phyloP scores from a whole-genome alignment of 2,113 vertebrate species.

The Ctenodactylus gundi region DNA sequence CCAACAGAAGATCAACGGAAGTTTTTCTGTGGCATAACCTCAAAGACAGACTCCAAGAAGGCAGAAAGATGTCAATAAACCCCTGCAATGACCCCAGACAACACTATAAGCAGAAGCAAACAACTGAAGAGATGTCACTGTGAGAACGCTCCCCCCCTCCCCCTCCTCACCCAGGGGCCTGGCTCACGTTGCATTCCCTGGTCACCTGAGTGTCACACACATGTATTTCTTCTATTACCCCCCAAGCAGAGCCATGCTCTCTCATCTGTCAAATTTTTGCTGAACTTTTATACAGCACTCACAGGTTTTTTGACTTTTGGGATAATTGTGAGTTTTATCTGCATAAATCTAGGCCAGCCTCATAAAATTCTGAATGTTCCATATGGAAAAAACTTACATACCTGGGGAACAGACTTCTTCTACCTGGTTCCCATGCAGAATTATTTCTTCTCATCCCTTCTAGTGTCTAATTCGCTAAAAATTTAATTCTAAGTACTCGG shows the following conservation, averaged over 20 bases:
- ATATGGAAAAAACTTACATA: neutral
- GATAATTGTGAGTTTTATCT: conserved; percentile 8
- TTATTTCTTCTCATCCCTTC: neutral
- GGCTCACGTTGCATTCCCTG: neutral
- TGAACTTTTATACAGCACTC: neutral
- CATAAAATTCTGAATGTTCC: conserved; percentile 2
- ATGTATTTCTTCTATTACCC: neutral
- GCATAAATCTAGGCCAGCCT: neutral
- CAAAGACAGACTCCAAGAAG: neutral
- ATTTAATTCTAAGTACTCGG: neutral
- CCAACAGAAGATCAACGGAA: too few species aligned
- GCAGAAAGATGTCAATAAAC: neutral
- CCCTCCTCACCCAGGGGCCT: neutral
- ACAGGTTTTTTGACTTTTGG: neutral
- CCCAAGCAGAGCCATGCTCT: neutral
- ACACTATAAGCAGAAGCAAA: neutral
- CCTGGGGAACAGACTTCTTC: neutral
- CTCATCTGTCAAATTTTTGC: neutral
- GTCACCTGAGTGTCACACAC: neutral
- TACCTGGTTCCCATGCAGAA: neutral
- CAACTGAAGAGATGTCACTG: neutral
- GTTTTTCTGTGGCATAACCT: neutral
- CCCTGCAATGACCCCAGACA: neutral
- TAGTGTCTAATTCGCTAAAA: neutral
- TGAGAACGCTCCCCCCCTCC: neutral